phyloP scores from a whole-genome alignment of 1,140 invertebrate genomes.

The Macrosteles quadrilineatus region DNA sequence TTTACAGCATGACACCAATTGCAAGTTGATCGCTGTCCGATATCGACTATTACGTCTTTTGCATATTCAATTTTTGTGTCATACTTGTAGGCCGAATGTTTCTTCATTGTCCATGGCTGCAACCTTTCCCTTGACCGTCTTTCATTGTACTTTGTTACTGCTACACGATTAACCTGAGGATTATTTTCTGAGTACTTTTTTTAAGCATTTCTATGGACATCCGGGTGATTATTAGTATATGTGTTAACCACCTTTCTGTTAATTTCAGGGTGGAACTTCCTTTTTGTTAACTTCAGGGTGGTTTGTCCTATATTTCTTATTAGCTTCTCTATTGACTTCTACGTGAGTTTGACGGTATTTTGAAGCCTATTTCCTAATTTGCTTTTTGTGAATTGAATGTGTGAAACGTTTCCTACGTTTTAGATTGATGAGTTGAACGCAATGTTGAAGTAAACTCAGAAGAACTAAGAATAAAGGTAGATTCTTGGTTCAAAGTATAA shows the following conservation, averaged over 20 bases:
- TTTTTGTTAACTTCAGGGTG: background rate
- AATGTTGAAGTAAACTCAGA: too few relatives aligned
- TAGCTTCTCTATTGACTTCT: background rate
- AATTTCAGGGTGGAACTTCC: background rate
- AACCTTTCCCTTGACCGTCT: background rate
- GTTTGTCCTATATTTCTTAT: background rate
- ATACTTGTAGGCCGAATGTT: background rate
- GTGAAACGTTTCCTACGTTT: background rate
- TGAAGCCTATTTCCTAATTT: background rate
- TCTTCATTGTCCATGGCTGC: background rate
- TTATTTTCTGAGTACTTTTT: background rate
- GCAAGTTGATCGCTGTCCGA: background rate
- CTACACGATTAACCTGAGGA: background rate
- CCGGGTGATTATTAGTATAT: background rate
- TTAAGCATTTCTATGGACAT: background rate
- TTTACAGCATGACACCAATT: background rate
- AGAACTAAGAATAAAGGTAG: too few relatives aligned
- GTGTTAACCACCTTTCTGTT: background rate
- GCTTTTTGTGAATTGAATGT: background rate
- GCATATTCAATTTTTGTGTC: background rate
- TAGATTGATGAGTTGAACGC: background rate
- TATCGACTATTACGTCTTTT: background rate
- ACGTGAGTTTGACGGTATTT: background rate
- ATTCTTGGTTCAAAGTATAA: too few relatives aligned
- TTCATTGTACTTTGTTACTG: background rate